Evolutionary conservation across 2,113 vertebrate species (phyloP).

Genomic region (Sardina pilchardus): DNA sequence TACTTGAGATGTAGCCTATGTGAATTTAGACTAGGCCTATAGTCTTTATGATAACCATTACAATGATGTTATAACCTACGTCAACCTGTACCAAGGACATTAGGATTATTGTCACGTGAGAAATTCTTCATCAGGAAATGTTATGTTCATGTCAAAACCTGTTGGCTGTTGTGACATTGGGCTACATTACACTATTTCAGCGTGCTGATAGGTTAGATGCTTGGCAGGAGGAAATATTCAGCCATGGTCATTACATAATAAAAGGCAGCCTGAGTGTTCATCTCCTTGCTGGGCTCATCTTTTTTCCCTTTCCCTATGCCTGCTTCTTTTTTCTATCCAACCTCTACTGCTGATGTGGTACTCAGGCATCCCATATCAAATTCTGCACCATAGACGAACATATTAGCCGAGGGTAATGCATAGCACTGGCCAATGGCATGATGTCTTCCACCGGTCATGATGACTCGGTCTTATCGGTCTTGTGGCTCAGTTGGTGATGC

Average conservation of each 20-base stretch:
- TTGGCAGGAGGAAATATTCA: not conserved
- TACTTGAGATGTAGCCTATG: not conserved
- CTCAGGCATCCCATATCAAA: conserved; percentile 1
- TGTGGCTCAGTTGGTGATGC: not conserved
- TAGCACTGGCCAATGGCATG: not conserved
- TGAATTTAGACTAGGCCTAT: too few species aligned
- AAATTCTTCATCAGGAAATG: not conserved
- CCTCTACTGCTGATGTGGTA: not conserved
- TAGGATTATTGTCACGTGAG: not conserved
- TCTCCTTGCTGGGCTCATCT: not conserved
- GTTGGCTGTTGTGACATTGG: not conserved
- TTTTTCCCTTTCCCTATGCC: not conserved
- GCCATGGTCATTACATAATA: not conserved
- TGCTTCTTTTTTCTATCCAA: not conserved
- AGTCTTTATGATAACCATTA: not conserved
- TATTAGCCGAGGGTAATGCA: not conserved
- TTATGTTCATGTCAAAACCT: not conserved
- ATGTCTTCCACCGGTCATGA: not conserved
- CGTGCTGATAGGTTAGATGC: not conserved
- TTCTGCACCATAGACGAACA: conserved; percentile 8
- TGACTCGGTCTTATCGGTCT: not conserved
- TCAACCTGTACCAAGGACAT: not conserved
- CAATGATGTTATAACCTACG: not conserved
- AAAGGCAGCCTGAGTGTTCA: not conserved
- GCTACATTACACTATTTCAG: not conserved